Conservation (phyloP, 2,797 vertebrate genomes). For the Chrysolophus pictus region DNA sequence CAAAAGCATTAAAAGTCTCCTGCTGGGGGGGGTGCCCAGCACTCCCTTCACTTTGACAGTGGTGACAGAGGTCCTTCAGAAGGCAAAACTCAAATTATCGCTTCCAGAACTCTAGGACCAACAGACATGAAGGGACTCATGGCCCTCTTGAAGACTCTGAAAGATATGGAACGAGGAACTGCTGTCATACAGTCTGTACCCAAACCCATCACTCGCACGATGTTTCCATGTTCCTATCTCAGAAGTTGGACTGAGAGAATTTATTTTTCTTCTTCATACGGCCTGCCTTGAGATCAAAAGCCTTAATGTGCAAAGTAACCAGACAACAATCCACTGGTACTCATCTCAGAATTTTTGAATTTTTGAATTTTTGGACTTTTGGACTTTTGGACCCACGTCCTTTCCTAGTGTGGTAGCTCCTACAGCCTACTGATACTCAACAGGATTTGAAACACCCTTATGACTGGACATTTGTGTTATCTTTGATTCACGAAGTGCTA, state of each 20-base stretch:
- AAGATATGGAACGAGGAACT: neutral
- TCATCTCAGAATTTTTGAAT: neutral
- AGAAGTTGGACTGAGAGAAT: too few species aligned
- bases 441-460: neutral
- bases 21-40: neutral
- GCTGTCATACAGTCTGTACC: neutral
- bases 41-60: neutral
- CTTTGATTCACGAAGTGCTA: neutral
- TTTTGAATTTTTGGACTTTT: neutral
- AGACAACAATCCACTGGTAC: neutral
- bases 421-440: neutral
- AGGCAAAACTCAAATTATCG: rapidly evolving
- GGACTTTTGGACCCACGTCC: neutral
- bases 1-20: neutral
- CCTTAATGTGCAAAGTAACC: rapidly evolving
- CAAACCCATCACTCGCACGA: rapidly evolving
- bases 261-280: neutral
- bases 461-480: neutral
- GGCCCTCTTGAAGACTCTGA: neutral
- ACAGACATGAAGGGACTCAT: neutral
- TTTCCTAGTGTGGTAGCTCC: neutral
- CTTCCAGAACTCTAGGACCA: neutral
- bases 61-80: neutral
- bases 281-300: neutral
- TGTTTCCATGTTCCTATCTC: neutral